Conservation (phyloP, 2,888 invertebrate genomes). For the Melieria omissa region DNA sequence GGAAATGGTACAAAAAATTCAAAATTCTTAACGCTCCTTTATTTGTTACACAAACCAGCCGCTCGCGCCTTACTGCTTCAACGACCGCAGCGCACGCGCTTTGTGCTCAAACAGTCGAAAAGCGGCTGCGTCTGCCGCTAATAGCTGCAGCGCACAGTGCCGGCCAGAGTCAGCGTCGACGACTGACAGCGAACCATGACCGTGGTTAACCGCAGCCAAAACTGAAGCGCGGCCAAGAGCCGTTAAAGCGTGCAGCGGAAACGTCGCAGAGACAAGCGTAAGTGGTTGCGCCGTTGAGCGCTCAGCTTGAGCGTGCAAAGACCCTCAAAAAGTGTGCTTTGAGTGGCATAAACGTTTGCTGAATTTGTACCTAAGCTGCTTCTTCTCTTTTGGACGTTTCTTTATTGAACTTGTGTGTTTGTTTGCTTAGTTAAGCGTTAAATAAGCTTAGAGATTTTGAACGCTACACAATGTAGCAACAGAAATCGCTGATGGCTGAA, state of each 20-base stretch:
- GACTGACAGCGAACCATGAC: background rate
- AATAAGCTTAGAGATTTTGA: constrained; percentile 3
- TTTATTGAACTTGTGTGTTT: background rate
- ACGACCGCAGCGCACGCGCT: too few species aligned
- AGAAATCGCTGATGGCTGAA: background rate
- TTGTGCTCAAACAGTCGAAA: too few species aligned
- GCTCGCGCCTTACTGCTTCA: too few species aligned
- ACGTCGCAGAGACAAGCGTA: background rate
- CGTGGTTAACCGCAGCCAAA: background rate
- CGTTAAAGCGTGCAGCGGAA: background rate
- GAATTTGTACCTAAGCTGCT: background rate
- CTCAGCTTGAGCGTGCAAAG: constrained; percentile 1
- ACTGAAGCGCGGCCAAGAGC: too few species aligned
- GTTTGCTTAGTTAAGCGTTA: constrained; percentile 2
- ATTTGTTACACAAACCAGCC: background rate
- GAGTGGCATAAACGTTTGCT: background rate
- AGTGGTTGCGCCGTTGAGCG: background rate
- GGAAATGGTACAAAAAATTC: background rate
- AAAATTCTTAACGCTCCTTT: constrained; percentile 5
- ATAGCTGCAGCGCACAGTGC: too few species aligned
- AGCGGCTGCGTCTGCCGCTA: too few species aligned
- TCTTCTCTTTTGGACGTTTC: background rate
- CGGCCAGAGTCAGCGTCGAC: background rate
- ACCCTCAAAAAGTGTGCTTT: background rate
- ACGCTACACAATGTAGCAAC: background rate